A percentile compares a stretch with the other conserved stretches of the same genome.
Conservation (phyloP, 2,888 invertebrate species). For the Andrena praecox region DNA sequence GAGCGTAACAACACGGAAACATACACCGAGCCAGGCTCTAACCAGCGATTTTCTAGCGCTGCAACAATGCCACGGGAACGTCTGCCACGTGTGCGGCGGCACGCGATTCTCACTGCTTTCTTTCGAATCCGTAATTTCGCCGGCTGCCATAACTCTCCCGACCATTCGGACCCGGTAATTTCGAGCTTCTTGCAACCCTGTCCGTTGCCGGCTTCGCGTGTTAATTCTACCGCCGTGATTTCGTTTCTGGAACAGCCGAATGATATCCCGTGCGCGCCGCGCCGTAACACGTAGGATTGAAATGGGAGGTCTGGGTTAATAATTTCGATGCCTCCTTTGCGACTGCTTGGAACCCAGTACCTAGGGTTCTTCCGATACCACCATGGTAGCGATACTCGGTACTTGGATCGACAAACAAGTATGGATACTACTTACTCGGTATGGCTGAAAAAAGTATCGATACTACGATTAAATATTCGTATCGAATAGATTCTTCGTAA, state of each 20-base stretch:
- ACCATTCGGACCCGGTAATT: not conserved
- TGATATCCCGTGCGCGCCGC: not conserved
- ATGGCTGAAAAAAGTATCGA: too few relatives aligned
- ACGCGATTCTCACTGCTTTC: constrained; percentile 44
- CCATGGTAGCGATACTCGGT: too few relatives aligned
- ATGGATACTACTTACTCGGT: too few relatives aligned
- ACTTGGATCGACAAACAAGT: too few relatives aligned
- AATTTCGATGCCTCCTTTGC: too few relatives aligned
- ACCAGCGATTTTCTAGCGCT: constrained; percentile 6
- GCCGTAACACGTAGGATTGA: not conserved
- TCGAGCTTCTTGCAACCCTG: constrained; percentile 27
- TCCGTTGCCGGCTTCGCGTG: constrained; percentile 14
- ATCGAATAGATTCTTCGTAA: too few relatives aligned
- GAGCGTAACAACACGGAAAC: constrained; percentile 25
- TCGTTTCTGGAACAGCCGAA: constrained; percentile 11
- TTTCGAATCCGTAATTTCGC: constrained; percentile 33
- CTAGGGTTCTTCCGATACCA: too few relatives aligned
- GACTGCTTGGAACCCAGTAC: too few relatives aligned
- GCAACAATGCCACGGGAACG: constrained; percentile 25
- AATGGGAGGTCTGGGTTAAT: too few relatives aligned
- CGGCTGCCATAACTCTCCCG: not conserved
- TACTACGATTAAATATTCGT: too few relatives aligned
- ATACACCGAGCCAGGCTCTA: not conserved
- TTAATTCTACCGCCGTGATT: constrained; percentile 5
- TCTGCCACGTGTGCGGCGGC: not conserved